phyloP scores from a whole-genome alignment of 2,888 invertebrate species.

The Notodonta dromedarius region DNA sequence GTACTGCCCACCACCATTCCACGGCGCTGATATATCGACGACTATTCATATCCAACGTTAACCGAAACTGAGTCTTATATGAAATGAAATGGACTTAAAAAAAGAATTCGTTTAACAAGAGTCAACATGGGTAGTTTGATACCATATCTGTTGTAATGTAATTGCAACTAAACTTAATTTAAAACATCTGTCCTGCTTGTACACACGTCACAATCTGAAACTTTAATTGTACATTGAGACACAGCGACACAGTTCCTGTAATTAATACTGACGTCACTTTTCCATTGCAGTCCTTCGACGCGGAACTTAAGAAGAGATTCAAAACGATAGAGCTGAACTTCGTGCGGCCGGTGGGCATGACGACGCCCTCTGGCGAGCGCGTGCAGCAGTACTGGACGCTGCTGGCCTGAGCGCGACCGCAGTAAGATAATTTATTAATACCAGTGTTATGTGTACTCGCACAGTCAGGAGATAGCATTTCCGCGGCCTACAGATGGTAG shows the following conservation, averaged over 20 bases:
- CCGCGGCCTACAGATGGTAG: background rate
- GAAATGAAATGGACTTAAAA: too few species aligned
- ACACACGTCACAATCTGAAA: too few species aligned
- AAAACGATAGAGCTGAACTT: constrained; percentile 91
- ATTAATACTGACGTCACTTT: background rate
- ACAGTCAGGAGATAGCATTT: constrained; percentile 2
- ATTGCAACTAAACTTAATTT: too few species aligned
- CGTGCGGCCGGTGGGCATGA: constrained; percentile 87
- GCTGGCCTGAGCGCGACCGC: constrained; percentile 56
- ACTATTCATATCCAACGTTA: too few species aligned
- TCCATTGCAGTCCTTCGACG: constrained; percentile 87
- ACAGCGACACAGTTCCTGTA: background rate
- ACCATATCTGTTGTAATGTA: too few species aligned
- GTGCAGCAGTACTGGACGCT: constrained; percentile 87
- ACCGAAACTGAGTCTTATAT: too few species aligned
- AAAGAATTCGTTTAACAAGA: too few species aligned
- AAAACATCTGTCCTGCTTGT: too few species aligned
- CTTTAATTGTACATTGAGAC: too few species aligned
- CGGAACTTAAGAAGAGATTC: constrained; percentile 89
- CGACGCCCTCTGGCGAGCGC: constrained; percentile 85
- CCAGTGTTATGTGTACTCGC: constrained; percentile 4
- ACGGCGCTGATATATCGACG: too few species aligned
- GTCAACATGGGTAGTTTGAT: too few species aligned
- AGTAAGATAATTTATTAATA: constrained; percentile 4
- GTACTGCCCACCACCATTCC: too few species aligned